Percentiles rank a stretch among this genome's conserved stretches.
Conservation (phyloP, 2,888 invertebrate species). For the Cerastoderma edule region DNA sequence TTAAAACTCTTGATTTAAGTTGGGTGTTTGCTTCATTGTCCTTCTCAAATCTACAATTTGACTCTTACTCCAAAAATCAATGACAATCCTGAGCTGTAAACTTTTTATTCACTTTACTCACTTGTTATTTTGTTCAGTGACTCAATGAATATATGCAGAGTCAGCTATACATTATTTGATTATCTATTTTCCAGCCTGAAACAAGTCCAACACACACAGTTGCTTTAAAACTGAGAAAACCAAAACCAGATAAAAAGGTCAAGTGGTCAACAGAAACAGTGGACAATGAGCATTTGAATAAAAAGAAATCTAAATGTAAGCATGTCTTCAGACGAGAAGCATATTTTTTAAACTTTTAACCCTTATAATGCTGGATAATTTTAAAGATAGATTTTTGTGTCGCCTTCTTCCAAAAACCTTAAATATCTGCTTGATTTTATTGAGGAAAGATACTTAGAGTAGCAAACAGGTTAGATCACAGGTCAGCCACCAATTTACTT, state of each 20-base stretch:
- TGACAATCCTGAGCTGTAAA: background rate
- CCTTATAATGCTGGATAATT: too few relatives aligned
- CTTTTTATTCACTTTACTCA: background rate
- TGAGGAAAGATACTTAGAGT: too few relatives aligned
- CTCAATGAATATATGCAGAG: background rate
- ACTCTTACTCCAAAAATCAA: background rate
- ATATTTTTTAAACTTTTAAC: too few relatives aligned
- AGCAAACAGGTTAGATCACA: too few relatives aligned
- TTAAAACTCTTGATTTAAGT: too few relatives aligned
- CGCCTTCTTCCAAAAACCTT: too few relatives aligned
- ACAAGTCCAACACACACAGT: constrained; percentile 85
- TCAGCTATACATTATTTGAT: background rate
- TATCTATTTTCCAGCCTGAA: constrained; percentile 3
- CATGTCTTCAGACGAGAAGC: too few relatives aligned
- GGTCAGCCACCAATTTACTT: too few relatives aligned
- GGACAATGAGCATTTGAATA: constrained; percentile 97
- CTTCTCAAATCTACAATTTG: background rate
- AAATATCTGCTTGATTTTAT: too few relatives aligned
- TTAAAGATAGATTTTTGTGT: too few relatives aligned
- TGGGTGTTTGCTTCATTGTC: too few relatives aligned
- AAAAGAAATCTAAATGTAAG: constrained; percentile 98
- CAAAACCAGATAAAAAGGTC: constrained; percentile 90
- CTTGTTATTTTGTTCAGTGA: background rate
- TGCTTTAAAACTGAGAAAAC: constrained; percentile 88
- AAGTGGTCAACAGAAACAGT: constrained; percentile 95